Evolutionary conservation across 2,888 invertebrate species (phyloP).

Genomic region (Augochlorella aurata): DNA sequence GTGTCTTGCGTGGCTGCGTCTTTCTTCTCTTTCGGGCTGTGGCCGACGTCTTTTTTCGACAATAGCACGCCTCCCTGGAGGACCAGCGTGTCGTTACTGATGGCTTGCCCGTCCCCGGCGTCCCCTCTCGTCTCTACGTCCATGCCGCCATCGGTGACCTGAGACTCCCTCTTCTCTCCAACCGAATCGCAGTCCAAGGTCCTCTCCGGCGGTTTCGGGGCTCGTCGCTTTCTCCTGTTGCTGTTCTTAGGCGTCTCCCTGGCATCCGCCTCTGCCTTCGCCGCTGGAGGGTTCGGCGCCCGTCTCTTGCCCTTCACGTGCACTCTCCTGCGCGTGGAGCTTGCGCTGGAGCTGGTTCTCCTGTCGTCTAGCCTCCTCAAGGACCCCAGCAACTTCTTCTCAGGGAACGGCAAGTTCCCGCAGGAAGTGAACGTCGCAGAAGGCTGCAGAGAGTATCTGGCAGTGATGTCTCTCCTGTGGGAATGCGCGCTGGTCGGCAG

Average conservation of each 20-base stretch:
- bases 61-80: slow-evolving; percentile 76
- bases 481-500: slow-evolving; percentile 71
- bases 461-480: slow-evolving; percentile 70
- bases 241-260: slow-evolving; percentile 55
- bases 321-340: slow-evolving; percentile 84
- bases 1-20: slow-evolving; percentile 23
- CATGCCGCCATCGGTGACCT: slow-evolving; percentile 60
- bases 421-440: slow-evolving; percentile 71
- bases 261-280: slow-evolving; percentile 53
- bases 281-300: slow-evolving; percentile 88
- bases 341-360: slow-evolving; percentile 85
- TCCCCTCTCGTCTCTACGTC: slow-evolving; percentile 51
- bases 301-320: slow-evolving; percentile 90
- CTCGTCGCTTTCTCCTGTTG: slow-evolving; percentile 82
- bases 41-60: slow-evolving; percentile 66
- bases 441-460: slow-evolving; percentile 76
- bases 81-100: slow-evolving; percentile 79
- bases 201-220: slow-evolving; percentile 83
- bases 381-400: slow-evolving; percentile 37
- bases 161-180: slow-evolving; percentile 46
- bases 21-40: slow-evolving; percentile 39
- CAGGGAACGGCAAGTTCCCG: slow-evolving; percentile 68
- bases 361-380: slow-evolving; percentile 80
- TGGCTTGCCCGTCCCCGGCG: slow-evolving; percentile 56
- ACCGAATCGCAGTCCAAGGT: slow-evolving; percentile 34